Evolutionary conservation across 2,797 vertebrate genomes (phyloP).

Genomic region (Kryptolebias ocellatus): DNA sequence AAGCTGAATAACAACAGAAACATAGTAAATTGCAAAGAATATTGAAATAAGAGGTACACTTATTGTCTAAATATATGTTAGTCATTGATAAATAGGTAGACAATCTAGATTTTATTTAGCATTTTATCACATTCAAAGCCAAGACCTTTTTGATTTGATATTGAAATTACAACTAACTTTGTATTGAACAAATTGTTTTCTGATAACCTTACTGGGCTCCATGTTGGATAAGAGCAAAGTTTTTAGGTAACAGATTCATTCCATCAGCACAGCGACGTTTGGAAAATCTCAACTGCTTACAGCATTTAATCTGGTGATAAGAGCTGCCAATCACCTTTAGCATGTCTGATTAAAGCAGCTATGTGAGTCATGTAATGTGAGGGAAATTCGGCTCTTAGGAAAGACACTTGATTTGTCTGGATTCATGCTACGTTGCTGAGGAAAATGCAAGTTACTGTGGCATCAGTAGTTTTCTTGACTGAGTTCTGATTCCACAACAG

Average conservation of each 20-base stretch:
- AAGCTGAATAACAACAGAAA: not conserved
- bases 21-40: not conserved
- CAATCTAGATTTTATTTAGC: not conserved
- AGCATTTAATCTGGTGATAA: constrained; percentile 34
- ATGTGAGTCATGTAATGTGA: constrained; percentile 20
- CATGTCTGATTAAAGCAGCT: constrained; percentile 38
- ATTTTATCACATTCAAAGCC: not conserved
- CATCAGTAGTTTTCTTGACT: no score
- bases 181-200: constrained; percentile 13
- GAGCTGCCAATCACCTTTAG: constrained; percentile 52
- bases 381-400: not conserved
- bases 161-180: constrained; percentile 3
- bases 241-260: not conserved
- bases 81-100: not conserved
- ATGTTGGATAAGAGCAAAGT: constrained; percentile 20
- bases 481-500: no score
- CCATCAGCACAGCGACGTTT: not conserved
- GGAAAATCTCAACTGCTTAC: not conserved
- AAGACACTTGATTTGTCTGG: not conserved
- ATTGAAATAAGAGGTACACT: not conserved
- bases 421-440: not conserved
- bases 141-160: constrained; percentile 14
- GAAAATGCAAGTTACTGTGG: not conserved
- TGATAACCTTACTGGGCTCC: constrained; percentile 28
- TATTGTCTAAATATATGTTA: not conserved